A percentile compares a stretch with the other conserved stretches of the same genome.
Conservation (phyloP, 1,140 invertebrate species). For the Scaptomyza pallida region DNA sequence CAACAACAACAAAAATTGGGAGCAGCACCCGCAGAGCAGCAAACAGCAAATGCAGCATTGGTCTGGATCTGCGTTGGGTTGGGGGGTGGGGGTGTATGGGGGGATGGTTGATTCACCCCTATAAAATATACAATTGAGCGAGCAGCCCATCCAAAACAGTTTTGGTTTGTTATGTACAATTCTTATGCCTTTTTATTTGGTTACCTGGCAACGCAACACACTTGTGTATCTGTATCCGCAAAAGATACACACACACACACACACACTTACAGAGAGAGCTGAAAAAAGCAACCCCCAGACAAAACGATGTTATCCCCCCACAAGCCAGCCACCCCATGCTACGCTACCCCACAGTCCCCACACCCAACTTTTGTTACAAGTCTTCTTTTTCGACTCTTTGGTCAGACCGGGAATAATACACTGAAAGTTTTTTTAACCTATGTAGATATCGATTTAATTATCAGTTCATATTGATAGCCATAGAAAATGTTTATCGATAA, state of each 20-base stretch:
- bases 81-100: not conserved
- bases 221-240: conserved; percentile 62
- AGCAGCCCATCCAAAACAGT: conserved; percentile 23
- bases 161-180: conserved; percentile 81
- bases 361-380: not conserved
- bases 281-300: conserved; percentile 28
- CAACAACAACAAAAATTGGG: not conserved
- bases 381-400: conserved; percentile 19
- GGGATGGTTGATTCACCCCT: conserved; percentile 52
- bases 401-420: not conserved
- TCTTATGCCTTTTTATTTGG: conserved; percentile 65
- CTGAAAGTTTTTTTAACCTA: too few species aligned
- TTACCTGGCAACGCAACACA: conserved; percentile 64
- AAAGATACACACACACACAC: conserved; percentile 39
- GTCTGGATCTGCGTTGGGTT: too few species aligned
- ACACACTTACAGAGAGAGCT: not conserved
- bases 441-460: too few species aligned
- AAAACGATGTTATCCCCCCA: conserved; percentile 44
- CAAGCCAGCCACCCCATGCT: too few species aligned
- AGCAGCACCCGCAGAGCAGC: conserved; percentile 21
- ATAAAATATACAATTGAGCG: conserved; percentile 19
- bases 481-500: too few species aligned
- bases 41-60: not conserved
- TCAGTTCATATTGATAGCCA: too few species aligned
- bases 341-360: not conserved